phyloP scores from a whole-genome alignment of 2,888 invertebrate genomes.

The Chymomyza fuscimana region DNA sequence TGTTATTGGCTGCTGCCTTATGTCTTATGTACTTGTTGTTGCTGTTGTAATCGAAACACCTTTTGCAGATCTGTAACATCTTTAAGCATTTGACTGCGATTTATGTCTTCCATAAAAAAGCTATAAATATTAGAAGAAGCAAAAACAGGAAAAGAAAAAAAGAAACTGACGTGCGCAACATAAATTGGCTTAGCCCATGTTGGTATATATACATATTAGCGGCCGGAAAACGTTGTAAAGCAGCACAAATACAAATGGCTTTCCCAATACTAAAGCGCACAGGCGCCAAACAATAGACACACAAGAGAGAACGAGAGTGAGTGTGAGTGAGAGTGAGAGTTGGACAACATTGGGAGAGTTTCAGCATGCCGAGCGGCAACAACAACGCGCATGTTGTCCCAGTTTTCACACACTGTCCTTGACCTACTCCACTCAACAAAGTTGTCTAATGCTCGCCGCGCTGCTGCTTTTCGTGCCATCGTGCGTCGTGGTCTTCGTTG shows the following conservation, averaged over 20 bases:
- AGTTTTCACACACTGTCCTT: constrained; percentile 79
- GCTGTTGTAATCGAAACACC: background rate
- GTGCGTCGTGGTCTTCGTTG: constrained; percentile 30
- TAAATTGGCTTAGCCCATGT: constrained; percentile 17
- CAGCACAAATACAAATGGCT: constrained; percentile 10
- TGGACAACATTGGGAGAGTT: constrained; percentile 44
- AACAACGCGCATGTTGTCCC: constrained; percentile 74
- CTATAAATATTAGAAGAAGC: constrained; percentile 33
- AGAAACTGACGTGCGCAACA: constrained; percentile 9
- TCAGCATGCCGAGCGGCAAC: constrained; percentile 49
- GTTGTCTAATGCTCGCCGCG: constrained; percentile 64
- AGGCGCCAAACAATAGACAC: constrained; percentile 27
- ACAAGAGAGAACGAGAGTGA: constrained; percentile 35
- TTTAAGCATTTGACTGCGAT: constrained; percentile 5
- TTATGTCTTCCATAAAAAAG: constrained; percentile 23
- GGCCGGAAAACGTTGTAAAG: constrained; percentile 35
- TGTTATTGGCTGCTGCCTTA: background rate
- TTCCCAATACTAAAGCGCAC: constrained; percentile 32
- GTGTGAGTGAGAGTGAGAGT: constrained; percentile 43
- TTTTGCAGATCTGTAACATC: background rate
- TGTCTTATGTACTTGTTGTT: background rate
- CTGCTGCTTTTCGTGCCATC: background rate
- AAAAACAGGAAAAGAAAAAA: background rate
- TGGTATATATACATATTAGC: background rate
- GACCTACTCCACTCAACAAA: constrained; percentile 79